Percentiles rank a stretch among this genome's conserved stretches.
Conservation (phyloP, 2,888 invertebrate species). For the Calephelis perditalis region DNA sequence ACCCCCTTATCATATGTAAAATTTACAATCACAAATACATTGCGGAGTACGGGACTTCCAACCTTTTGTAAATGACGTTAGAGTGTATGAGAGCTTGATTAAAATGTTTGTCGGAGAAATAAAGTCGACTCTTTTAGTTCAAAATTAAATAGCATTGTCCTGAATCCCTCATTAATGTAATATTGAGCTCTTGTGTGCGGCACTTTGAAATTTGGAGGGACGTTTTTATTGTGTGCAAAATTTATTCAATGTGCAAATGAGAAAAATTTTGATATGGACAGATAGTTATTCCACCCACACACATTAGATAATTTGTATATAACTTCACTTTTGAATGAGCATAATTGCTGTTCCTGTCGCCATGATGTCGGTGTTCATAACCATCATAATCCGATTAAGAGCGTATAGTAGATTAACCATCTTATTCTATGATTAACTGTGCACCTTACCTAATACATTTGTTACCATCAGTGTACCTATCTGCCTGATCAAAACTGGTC, state of each 20-base stretch:
- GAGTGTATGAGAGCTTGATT: slow-evolving; percentile 16
- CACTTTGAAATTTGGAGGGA: slow-evolving; percentile 42
- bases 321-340: no score
- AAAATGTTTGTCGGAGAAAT: slow-evolving; percentile 31
- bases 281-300: slow-evolving; percentile 6
- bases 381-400: no score
- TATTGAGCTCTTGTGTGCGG: slow-evolving; percentile 55
- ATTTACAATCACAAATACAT: slow-evolving; percentile 24
- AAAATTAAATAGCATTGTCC: slow-evolving; percentile 75
- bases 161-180: slow-evolving; percentile 67
- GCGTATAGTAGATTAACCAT: no score
- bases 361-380: no score
- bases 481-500: no score
- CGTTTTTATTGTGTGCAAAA: slow-evolving; percentile 66
- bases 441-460: no score
- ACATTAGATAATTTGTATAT: neutral
- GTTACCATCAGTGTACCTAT: no score
- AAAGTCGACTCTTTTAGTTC: slow-evolving; percentile 57
- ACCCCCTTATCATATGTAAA: slow-evolving; percentile 38
- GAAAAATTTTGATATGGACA: slow-evolving; percentile 28
- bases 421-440: no score
- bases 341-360: no score
- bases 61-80: slow-evolving; percentile 35
- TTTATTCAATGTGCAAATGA: slow-evolving; percentile 49
- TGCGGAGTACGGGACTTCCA: slow-evolving; percentile 30